Evolutionary conservation across 2,113 vertebrate genomes (phyloP), one percentile per base, ranked within the genome.

Genomic region (Brachypteracias leptosomus): DNA sequence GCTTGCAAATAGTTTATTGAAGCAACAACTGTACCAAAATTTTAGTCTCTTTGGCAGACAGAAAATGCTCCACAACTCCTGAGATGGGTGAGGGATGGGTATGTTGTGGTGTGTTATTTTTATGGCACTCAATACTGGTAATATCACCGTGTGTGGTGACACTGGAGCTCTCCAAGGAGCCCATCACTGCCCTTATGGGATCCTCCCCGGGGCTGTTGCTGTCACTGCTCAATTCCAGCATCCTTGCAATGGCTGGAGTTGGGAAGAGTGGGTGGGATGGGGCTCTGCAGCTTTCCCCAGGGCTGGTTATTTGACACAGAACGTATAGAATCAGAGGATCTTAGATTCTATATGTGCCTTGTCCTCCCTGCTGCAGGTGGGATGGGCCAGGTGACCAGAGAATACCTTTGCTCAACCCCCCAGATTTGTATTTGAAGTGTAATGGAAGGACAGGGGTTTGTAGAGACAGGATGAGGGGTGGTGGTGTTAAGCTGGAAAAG

Each of bases 131-230:
- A 10, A 5, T 12, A 16, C 19, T 3, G 31, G 17, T 22, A 4
- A 6, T 2, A 13, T 8, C 22, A 33, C 13, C 22, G 9, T 0
- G 0, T 49, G 10, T 54, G 15, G 11, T 31, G 25, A 61, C 14
- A 5, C 29, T 7, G 26, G 49, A 33, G 74, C 26, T 38, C 47
- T 28, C 35, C 16, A 10, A 9, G 3, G 8, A 49, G 49, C 49
- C 49, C 22, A 12, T 42, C 42, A 15, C 42, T 20, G 47, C 19
- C 47, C 47, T 21, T 26, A 52, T 13, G 12, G 25, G 51, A 22
- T 52, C 25, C 51, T 26, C 24, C 24, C 24, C 11, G 51, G 51
- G 26, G 51, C 51, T 25, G 19, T 22, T 20, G 47, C 47, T 47
- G 47, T 47, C 47, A 21, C 47, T 47, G 47, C 47, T 47, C 20